Evolutionary conservation across 2,113 vertebrate species (phyloP), one percentile per base, ranked within the genome.

Genomic region (Triplophysa tibetana): DNA sequence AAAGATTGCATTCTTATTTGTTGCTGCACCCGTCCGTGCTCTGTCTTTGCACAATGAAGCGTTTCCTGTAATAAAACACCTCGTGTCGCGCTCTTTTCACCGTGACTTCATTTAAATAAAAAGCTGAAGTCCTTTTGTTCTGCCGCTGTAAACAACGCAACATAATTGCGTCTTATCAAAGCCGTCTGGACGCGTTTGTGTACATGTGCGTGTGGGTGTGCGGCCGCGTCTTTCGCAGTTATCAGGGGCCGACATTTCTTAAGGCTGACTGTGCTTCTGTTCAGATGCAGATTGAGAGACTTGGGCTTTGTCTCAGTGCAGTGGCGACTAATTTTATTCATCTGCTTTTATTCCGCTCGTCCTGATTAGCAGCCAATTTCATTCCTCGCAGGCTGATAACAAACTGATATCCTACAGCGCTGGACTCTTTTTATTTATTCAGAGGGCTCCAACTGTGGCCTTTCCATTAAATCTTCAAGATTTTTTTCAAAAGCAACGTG

Each of bases 61-160:
- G 17, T 38, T 60, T 23, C 24, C 67, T 74, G 38, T 78, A 87
- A 88, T 87, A 83, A 82, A 56, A 85, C 58, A 81, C 62, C 66
- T 78, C 2, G 80, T 84, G 79, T 81, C 85, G 78, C 76, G 85
- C 83, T 89, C 87, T 88, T 81, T 70, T 76, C 82, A 73, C 85
- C 85, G 83, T 84, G 75, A 86, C 87, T 89, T 89, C 82, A 83
- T 85, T 86, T 66, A 91, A 91, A 91, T 81, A 62, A 89, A 90
- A 83, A 88, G 82, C 85, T 76, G 75, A 82, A 91, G 90, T 92
- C 88, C 82, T 89, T 91, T 91, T 87, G 90, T 91, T 88, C 84
- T 83, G 83, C 88, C 82, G 70, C 83, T 70, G 78, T 85, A 86
- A 89, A 91, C 86, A 92, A 89, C 86, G 85, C 85, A 81, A 84